Conservation (phyloP, 2,888 invertebrate genomes). For the Scaptodrosophila latifasciaeformis region DNA sequence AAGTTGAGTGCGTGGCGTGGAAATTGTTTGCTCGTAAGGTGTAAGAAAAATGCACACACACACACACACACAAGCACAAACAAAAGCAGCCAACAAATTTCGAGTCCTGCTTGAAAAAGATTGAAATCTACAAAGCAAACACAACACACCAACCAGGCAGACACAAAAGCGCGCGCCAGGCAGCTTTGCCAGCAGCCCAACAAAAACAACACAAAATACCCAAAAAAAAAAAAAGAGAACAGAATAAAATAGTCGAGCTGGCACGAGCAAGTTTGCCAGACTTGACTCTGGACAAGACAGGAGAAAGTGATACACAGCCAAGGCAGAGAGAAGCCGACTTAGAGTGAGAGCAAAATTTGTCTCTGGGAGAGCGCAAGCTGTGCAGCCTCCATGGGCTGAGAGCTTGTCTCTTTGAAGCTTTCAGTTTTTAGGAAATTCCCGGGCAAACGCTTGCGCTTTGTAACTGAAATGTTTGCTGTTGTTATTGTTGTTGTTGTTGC, state of each 20-base stretch:
- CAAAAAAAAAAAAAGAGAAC: constrained; percentile 1
- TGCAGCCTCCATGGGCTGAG: constrained; percentile 27
- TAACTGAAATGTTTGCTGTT: constrained; percentile 27
- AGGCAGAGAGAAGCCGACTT: background rate
- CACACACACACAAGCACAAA: constrained; percentile 11
- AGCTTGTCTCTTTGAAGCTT: constrained; percentile 12
- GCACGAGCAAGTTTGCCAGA: no score
- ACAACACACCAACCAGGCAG: constrained; percentile 16
- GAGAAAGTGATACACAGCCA: background rate
- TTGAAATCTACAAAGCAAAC: constrained; percentile 44
- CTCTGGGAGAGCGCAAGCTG: constrained; percentile 3
- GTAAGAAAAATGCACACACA: constrained; percentile 41
- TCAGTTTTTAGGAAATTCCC: constrained; percentile 69
- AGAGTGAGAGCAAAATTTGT: background rate
- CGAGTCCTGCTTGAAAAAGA: constrained; percentile 15
- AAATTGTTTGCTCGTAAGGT: constrained; percentile 56
- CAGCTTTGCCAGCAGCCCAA: background rate
- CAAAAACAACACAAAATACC: constrained; percentile 21
- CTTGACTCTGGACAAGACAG: no score
- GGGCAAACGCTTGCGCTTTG: constrained; percentile 75
- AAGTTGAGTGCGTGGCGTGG: constrained; percentile 63
- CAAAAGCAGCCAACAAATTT: background rate
- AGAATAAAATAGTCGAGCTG: background rate
- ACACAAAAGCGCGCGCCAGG: constrained; percentile 33
- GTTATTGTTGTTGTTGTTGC: constrained; percentile 24